Evolutionary conservation across 2,888 invertebrate species (phyloP).

Genomic region (Eumerus sabulonum): DNA sequence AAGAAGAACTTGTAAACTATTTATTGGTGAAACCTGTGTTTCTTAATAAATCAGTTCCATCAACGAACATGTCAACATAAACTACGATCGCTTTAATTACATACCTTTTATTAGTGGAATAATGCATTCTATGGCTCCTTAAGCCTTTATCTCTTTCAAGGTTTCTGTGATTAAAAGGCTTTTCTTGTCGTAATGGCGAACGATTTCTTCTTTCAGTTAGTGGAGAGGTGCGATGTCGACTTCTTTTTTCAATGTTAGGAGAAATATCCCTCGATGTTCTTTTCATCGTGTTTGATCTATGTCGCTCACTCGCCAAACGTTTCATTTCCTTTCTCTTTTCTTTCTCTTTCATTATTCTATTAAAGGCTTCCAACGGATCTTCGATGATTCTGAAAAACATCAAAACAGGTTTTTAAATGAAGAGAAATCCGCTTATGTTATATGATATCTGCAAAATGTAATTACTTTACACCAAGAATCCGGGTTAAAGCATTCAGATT

Average conservation of each 20-base stretch:
- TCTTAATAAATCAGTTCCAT: too few species aligned
- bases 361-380: constrained; percentile 92
- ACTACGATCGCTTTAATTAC: background rate
- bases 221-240: constrained; percentile 74
- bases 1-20: too few species aligned
- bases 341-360: constrained; percentile 91
- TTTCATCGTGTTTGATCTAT: constrained; percentile 76
- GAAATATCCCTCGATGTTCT: constrained; percentile 68
- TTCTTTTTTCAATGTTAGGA: constrained; percentile 68
- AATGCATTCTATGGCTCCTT: constrained; percentile 57
- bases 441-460: too few species aligned
- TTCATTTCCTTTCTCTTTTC: constrained; percentile 81
- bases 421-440: too few species aligned
- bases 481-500: too few species aligned
- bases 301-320: constrained; percentile 79
- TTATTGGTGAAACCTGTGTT: too few species aligned
- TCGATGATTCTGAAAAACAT: constrained; percentile 84
- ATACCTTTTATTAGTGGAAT: constrained; percentile 54
- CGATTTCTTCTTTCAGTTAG: constrained; percentile 75
- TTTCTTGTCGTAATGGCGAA: constrained; percentile 73
- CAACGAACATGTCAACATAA: too few species aligned
- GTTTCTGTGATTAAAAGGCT: constrained; percentile 49
- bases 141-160: constrained; percentile 61
- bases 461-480: too few species aligned
- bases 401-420: too few species aligned